phyloP scores from a whole-genome alignment of 2,888 invertebrate species.

The Drosophila stalkeri region DNA sequence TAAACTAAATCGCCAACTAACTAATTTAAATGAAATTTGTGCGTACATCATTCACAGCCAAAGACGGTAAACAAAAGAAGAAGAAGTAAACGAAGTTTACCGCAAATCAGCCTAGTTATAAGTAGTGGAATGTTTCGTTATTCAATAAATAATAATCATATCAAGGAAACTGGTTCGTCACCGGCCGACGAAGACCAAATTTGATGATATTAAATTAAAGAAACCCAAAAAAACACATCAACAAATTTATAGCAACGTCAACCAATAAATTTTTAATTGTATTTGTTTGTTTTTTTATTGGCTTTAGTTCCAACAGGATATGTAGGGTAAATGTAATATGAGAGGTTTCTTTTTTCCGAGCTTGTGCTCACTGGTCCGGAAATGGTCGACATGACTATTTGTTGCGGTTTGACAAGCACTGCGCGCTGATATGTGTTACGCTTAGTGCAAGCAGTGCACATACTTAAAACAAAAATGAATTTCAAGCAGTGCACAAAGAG shows the following conservation, averaged over 20 bases:
- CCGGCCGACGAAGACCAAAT: neutral
- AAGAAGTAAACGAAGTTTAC: neutral
- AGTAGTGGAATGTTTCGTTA: neutral
- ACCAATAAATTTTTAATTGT: neutral
- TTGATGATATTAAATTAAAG: neutral
- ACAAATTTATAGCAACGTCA: neutral
- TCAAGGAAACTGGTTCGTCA: neutral
- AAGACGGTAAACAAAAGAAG: conserved; percentile 5
- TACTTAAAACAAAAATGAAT: neutral
- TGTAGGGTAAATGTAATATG: conserved; percentile 2
- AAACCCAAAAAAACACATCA: neutral
- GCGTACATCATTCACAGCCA: neutral
- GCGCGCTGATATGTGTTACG: too few species aligned
- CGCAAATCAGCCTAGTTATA: neutral
- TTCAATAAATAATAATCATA: neutral
- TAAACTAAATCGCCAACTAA: neutral
- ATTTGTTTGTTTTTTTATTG: neutral
- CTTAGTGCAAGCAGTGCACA: neutral
- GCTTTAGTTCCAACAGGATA: conserved; percentile 7
- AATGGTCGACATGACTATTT: neutral
- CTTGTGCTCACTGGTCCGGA: neutral
- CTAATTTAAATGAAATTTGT: conserved; percentile 3
- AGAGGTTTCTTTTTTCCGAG: conserved; percentile 3
- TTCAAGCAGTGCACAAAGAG: neutral
- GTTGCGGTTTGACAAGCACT: neutral